These are phyloP conservation scores for Oriolus oriolus DNA, from an alignment of 2,113 vertebrate genomes.

Conservation along the genomic window DNA sequence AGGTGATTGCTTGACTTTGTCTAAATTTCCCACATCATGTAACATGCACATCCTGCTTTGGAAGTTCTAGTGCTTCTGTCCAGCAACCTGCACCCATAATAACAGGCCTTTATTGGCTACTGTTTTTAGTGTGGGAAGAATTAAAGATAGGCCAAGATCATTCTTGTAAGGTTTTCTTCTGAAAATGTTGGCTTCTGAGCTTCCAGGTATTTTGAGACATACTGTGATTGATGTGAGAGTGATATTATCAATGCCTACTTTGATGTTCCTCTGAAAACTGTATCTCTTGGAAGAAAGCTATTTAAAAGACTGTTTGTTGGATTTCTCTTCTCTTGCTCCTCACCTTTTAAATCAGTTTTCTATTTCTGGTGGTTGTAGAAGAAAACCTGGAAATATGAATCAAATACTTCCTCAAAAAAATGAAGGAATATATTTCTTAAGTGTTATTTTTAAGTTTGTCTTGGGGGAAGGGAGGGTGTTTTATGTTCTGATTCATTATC, in stretches of 20 bases:
- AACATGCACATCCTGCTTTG: not conserved
- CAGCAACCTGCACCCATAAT: not conserved
- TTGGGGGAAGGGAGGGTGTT: accelerated
- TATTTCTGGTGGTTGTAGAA: not conserved
- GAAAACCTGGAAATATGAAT: not conserved
- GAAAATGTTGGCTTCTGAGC: not conserved
- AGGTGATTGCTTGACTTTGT: not conserved
- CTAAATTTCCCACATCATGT: not conserved
- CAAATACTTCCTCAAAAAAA: not conserved
- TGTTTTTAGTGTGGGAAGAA: not conserved
- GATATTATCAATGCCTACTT: not conserved
- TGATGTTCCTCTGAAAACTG: not conserved
- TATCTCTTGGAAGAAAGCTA: not conserved
- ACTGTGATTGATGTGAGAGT: not conserved
- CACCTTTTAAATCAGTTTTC: not conserved
- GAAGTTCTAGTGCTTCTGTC: not conserved
- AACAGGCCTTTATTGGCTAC: not conserved
- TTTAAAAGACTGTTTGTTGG: not conserved
- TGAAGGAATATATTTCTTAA: not conserved
- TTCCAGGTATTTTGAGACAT: not conserved
- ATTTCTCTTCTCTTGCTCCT: not conserved
- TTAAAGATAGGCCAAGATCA: not conserved
- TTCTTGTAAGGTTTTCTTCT: not conserved
- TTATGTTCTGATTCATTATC: not conserved
- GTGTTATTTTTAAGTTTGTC: not conserved